Evolutionary conservation across 2,113 vertebrate species (phyloP), one percentile per base, ranked within the genome.

Genomic region (Manacus vitellinus): DNA sequence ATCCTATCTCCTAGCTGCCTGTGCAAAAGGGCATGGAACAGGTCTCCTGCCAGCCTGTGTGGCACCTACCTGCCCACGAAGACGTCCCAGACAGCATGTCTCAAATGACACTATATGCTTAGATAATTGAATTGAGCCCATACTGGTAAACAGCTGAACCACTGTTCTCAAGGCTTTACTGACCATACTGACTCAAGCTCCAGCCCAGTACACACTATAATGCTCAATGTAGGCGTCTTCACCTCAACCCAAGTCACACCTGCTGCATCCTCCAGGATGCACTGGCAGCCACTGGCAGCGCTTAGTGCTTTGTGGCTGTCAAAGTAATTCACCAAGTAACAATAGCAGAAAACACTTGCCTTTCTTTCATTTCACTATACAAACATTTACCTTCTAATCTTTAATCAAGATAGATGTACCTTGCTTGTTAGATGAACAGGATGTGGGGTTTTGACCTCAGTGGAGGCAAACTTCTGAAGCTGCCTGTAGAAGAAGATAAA

Each of bases 391-490:
- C 39, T 55, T 24, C 24, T 71, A 44, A 78, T 41, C 41, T 90
- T 20, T 41, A 91, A 63, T 71, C 33, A 22, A 8, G 59, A 58
- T 11, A 43, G 20, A 35, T 58, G 14, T 54, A 62, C 51, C 35
- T 78, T 88, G 37, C 49, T 92, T 11, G 2, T 93, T 61, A 92
- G 62, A 83, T 80, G 77, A 92, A 12, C 18, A 73, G 44, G 46
- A 71, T 31, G 24, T 41, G 80, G 52, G 71, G 46, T 70, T 91
- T 95, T 80, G 63, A 84, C 68, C 70, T 82, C 30, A 76, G 31
- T 28, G 67, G 51, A 88, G 85, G 51, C 43, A 94, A 88, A 85
- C 51, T 90, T 88, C 83, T 71, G 66, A 97, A 91, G 44, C 83
- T 89, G 51, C 54, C 66, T 47, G 56, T 10, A 73, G 62, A 91